Evolutionary conservation across 2,888 invertebrate species (phyloP), one percentile per base, ranked within the genome.

Genomic region (Xylocampa areola): DNA sequence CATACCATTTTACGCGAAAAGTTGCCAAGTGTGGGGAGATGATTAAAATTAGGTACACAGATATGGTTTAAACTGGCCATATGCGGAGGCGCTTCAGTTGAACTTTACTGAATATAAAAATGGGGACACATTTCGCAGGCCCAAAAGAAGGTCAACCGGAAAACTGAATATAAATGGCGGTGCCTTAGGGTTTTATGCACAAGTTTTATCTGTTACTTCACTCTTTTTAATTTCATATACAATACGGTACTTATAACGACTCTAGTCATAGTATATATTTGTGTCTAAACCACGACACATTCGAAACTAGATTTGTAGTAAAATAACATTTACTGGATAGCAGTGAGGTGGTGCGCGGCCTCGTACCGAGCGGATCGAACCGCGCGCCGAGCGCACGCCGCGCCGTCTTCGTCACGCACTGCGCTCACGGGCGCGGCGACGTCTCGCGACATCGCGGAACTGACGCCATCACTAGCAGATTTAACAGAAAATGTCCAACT

Each of bases 1-100:
- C 41, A 41, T 44, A 59, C 27, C 51, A 55, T 55, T 74, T 62
- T 59, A 70, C 48, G 32, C 50, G 47, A 59, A 71, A 58, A 55
- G 57, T 50, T 53, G 23, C 51, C 45, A 59, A 64, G n/a, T 55
- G 41, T 19, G 48, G 39, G 23, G 25, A 43, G 52, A 44, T 51
- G 35, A 57, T 65, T 73, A 57, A 44, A 60, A 60, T 57, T 57
- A 32, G 36, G 11, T 33, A 33, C 41, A 23, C 17, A 33, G 14
- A 17, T 13, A 49, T 21, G 10, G 21, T 17, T 11, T 16, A 25
- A 27, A 5, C 40, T 10, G 16, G 3, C 6, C 13, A 29, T n/a
- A 29, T 35, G 13, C 14, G n/a, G 35, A 13, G 27, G 19, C 21
- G 17, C 7, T 25, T 10, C 16, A 8, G 13, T 10, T 10, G 14